A percentile compares a stretch with the other conserved stretches of the same genome.
Evolutionary conservation across 2,797 vertebrate genomes (phyloP).

Genomic region (Pogonophryne albipinna): DNA sequence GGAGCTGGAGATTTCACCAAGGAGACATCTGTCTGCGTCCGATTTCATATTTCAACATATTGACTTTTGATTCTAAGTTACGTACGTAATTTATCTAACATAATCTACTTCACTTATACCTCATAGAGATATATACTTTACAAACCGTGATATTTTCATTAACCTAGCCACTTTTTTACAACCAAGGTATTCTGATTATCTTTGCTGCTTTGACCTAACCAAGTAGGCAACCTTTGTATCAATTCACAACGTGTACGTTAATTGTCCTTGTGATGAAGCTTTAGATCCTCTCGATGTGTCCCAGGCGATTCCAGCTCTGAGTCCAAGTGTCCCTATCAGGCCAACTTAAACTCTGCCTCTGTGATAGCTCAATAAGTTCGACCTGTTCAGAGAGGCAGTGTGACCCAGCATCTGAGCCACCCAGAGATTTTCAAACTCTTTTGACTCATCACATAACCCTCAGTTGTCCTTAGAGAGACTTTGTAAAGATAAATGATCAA

Average conservation of each 20-base stretch:
- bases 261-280: background rate
- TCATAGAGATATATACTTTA: no score
- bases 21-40: no score
- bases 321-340: background rate
- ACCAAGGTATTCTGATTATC: no score
- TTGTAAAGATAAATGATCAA: fast-evolving
- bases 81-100: no score
- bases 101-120: no score
- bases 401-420: constrained; percentile 2
- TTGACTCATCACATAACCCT: background rate
- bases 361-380: constrained; percentile 6
- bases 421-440: constrained; percentile 1
- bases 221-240: no score
- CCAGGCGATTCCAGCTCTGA: background rate
- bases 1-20: no score
- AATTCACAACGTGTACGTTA: background rate
- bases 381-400: background rate
- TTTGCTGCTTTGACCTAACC: no score
- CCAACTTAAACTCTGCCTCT: background rate
- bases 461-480: background rate
- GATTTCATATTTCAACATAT: no score
- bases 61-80: no score
- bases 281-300: background rate
- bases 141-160: no score
- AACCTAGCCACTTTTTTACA: no score